phyloP scores from a whole-genome alignment of 2,888 invertebrate species.

The Caenorhabditis virilis region DNA sequence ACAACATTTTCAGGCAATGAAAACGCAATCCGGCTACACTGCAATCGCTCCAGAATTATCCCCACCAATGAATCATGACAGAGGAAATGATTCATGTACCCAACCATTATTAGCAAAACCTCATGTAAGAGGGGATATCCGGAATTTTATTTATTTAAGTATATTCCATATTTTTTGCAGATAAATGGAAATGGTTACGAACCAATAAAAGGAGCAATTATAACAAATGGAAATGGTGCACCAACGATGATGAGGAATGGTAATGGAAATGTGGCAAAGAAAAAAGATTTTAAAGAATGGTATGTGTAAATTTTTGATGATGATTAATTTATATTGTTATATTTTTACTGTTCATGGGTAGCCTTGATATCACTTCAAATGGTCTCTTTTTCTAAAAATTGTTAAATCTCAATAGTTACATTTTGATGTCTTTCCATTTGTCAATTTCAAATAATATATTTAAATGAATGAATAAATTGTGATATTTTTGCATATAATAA shows the following conservation, averaged over 20 bases:
- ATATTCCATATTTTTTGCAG: slow-evolving; percentile 29
- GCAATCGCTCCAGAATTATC: slow-evolving; percentile 62
- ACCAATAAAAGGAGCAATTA: slow-evolving; percentile 55
- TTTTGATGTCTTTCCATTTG: no score
- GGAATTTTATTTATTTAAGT: neutral
- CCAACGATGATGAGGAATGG: slow-evolving; percentile 40
- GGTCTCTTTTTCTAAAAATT: no score
- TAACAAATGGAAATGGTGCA: slow-evolving; percentile 47
- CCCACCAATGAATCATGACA: slow-evolving; percentile 54
- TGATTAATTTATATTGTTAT: neutral
- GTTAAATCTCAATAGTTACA: no score
- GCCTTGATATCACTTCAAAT: slow-evolving; percentile 1
- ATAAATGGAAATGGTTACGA: slow-evolving; percentile 56
- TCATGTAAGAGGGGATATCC: slow-evolving; percentile 29
- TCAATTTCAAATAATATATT: no score
- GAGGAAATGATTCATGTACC: slow-evolving; percentile 41
- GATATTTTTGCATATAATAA: no score
- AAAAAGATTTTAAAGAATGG: slow-evolving; percentile 68
- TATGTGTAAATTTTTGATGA: slow-evolving; percentile 51
- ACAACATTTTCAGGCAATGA: slow-evolving; percentile 34
- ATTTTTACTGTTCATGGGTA: neutral
- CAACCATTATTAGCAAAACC: slow-evolving; percentile 45
- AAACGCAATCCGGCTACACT: slow-evolving; percentile 58
- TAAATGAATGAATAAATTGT: no score
- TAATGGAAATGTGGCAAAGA: slow-evolving; percentile 51